These are phyloP conservation scores for Phataginus tricuspis DNA, from an alignment of 2,797 vertebrate genomes.

Conservation along the genomic window DNA sequence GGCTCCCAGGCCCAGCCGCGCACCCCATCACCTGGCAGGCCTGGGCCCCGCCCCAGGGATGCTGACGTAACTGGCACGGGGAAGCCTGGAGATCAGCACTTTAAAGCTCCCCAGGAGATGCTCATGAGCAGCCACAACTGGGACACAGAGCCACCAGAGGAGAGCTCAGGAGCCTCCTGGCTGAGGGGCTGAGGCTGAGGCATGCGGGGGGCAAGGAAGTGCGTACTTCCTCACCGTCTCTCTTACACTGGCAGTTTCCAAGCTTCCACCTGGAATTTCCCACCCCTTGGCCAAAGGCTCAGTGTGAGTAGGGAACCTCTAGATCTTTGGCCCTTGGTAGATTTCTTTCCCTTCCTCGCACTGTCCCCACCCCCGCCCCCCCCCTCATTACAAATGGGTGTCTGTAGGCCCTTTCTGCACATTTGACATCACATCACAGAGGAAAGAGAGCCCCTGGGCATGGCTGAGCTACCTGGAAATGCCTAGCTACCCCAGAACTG, in stretches of 20 bases:
- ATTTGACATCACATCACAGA: not conserved
- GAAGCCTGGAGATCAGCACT: not conserved
- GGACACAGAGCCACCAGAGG: not conserved
- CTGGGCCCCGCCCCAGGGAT: not conserved
- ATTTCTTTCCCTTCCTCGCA: not conserved
- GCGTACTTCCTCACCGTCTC: not conserved
- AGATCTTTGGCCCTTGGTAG: not conserved
- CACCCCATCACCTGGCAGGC: not conserved
- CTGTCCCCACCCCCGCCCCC: too few species aligned
- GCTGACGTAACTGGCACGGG: not conserved
- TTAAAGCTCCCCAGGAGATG: not conserved
- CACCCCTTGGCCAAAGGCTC: slow-evolving; percentile 38
- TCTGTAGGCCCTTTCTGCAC: not conserved
- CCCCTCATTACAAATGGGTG: not conserved
- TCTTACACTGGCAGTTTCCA: slow-evolving; percentile 30
- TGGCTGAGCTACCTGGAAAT: not conserved
- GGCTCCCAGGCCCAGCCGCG: not conserved
- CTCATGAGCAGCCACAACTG: not conserved
- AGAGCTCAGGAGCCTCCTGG: not conserved
- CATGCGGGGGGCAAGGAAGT: not conserved
- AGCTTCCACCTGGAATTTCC: slow-evolving; percentile 68
- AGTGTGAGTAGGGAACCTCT: not conserved
- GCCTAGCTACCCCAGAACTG: not conserved
- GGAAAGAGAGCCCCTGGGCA: not conserved
- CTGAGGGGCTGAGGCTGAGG: not conserved